Base-by-base conservation (phyloP, 2,888 invertebrate species). In the Omphaloscelis lunosa region DNA sequence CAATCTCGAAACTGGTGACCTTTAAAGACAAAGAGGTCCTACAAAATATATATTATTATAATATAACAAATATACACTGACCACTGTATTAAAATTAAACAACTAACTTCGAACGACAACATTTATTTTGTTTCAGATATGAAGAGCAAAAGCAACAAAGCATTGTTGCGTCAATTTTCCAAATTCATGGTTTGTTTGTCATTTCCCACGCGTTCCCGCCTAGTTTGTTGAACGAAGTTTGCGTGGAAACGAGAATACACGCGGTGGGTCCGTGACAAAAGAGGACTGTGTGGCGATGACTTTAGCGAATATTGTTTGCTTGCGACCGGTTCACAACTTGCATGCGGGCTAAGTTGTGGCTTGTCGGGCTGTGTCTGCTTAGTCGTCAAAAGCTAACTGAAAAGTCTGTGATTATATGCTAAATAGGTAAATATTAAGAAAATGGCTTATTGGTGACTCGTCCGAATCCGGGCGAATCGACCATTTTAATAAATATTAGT, bases 181-280 rank as follows among this genome's bases (percentile, higher is more conserved):
- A 75, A 75, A 74, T 65, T 72, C 75, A 69, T 62, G 51, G 68
- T 53, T 78, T 75, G 75, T 85, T 84, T 73, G 73, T 61, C 72
- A 76, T 79, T 85, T 72, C 39, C 82, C 73, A 65, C 41, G 45
- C 41, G 63, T 76, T 53, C 62, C 69, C 58, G 67, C 53, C 23
- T 63, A 56, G 79, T 85, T 73, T 62, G 70, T n/a, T n/a, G 72
- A 79, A 65, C 59, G 58, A 76, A 75, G 27, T 82, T 82, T 59
- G 62, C n/a, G 39, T 51, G 71, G 63, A 62, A 65, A 48, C 20
- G 72, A 59, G 59, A 66, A 53, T 59, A 61, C 29, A 59, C 34
- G 41, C 51, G 27, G 63, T 20, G 65, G 34, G 23, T 59, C 67
- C 67, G 69, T 59, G 63, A 72, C 75, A 68, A 76, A 74, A 69